Evolutionary conservation across 92 coral and sea anemone species (phyloP).

Genomic region (Epizoanthus ramosus): DNA sequence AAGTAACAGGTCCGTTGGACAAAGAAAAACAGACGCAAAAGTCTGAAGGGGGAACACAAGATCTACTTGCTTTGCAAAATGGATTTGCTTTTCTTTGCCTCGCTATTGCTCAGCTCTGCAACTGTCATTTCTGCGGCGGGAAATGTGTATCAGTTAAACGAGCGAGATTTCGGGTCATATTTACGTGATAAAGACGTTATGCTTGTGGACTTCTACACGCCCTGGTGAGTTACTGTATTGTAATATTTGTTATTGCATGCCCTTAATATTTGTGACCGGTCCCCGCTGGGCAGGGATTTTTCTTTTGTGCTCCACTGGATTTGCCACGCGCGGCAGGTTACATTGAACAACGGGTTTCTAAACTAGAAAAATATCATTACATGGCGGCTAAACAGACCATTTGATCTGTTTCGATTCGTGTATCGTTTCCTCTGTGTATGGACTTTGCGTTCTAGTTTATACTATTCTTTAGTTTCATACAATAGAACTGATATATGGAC

Average conservation of each 20-base stretch:
- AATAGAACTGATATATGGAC: too few relatives aligned
- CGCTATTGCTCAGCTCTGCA: slow-evolving; percentile 11
- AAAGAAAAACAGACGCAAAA: slow-evolving; percentile 13
- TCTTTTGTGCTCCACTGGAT: neutral
- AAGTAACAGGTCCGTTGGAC: slow-evolving; percentile 21
- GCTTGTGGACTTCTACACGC: slow-evolving; percentile 97
- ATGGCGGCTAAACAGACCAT: too few relatives aligned
- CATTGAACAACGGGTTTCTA: too few relatives aligned
- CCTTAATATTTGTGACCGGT: slow-evolving; percentile 3
- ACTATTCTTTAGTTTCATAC: too few relatives aligned
- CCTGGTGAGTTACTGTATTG: slow-evolving; percentile 76
- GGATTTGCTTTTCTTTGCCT: slow-evolving; percentile 26
- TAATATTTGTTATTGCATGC: slow-evolving; percentile 33
- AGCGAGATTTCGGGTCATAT: slow-evolving; percentile 76
- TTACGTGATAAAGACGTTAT: slow-evolving; percentile 88
- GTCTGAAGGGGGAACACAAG: slow-evolving; percentile 31
- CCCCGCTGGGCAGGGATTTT: slow-evolving; percentile 7
- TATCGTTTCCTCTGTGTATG: too few relatives aligned
- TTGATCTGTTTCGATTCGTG: too few relatives aligned
- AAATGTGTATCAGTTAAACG: slow-evolving; percentile 77
- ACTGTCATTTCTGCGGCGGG: slow-evolving; percentile 37
- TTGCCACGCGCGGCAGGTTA: neutral
- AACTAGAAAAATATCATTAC: too few relatives aligned
- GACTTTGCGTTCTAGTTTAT: too few relatives aligned
- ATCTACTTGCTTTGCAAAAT: slow-evolving; percentile 27